These are phyloP conservation scores for Bellardia pandia DNA, from an alignment of 2,888 invertebrate species.

Conservation along the genomic window DNA sequence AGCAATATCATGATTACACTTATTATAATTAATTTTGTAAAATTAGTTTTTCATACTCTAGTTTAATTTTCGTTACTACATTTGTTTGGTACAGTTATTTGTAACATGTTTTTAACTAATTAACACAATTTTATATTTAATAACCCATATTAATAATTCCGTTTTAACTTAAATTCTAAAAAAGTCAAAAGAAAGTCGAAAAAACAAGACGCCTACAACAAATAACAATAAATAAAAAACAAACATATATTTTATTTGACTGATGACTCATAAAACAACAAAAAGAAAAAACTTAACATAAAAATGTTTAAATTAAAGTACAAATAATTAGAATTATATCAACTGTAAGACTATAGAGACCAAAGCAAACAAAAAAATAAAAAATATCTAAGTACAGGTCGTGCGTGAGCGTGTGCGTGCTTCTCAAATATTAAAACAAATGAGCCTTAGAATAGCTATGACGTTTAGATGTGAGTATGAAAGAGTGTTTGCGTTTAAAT, in stretches of 20 bases:
- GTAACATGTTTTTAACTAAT: slow-evolving; percentile 36
- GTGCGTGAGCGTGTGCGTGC: slow-evolving; percentile 48
- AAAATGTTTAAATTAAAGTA: slow-evolving; percentile 58
- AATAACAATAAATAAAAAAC: neutral
- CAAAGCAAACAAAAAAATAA: neutral
- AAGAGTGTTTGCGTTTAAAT: neutral
- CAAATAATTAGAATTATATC: slow-evolving; percentile 58
- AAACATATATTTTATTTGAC: slow-evolving; percentile 40
- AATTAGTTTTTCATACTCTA: neutral
- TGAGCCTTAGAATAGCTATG: slow-evolving; percentile 24
- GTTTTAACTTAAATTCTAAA: slow-evolving; percentile 36
- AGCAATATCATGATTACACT: too few species aligned
- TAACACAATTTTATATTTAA: slow-evolving; percentile 36
- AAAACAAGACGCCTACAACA: slow-evolving; percentile 1
- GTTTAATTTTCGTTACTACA: neutral
- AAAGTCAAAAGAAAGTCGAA: neutral
- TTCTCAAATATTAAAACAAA: slow-evolving; percentile 53
- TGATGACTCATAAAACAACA: slow-evolving; percentile 43
- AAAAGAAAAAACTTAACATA: neutral
- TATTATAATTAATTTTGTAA: neutral
- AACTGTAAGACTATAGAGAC: slow-evolving; percentile 56
- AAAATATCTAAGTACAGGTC: neutral
- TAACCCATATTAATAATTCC: slow-evolving; percentile 51
- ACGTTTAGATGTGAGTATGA: neutral
- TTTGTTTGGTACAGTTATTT: neutral